These are phyloP conservation scores for Cariama cristata DNA, from an alignment of 2,113 vertebrate genomes.

Conservation along the genomic window DNA sequence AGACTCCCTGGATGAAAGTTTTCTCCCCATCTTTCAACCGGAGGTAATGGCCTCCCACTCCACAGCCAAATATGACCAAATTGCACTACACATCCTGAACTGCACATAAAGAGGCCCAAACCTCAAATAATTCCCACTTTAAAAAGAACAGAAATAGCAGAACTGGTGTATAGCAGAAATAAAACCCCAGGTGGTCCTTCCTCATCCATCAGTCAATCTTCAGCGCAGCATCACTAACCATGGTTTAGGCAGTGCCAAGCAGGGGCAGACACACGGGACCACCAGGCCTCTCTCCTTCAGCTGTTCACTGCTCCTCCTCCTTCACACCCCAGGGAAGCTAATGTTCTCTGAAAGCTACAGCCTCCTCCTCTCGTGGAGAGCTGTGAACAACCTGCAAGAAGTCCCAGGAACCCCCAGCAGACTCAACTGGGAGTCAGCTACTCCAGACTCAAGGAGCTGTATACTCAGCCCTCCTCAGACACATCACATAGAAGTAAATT, in stretches of 20 bases:
- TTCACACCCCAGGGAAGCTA: not conserved
- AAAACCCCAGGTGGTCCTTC: not conserved
- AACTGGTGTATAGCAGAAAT: not conserved
- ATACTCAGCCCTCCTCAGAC: not conserved
- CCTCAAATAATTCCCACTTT: not conserved
- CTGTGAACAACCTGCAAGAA: not conserved
- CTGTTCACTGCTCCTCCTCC: not conserved
- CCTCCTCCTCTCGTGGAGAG: not conserved
- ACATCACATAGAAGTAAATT: accelerated
- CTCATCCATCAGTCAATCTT: too few species aligned
- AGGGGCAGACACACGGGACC: not conserved
- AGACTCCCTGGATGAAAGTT: not conserved
- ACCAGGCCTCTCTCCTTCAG: not conserved
- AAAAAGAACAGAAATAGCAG: not conserved
- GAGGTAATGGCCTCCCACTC: not conserved
- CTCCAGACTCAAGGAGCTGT: not conserved
- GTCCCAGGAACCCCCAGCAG: not conserved
- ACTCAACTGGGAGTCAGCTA: not conserved
- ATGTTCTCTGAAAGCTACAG: not conserved
- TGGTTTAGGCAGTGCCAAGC: not conserved
- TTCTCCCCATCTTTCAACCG: not conserved
- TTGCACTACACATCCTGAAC: not conserved
- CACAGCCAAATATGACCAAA: not conserved
- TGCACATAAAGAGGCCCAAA: not conserved
- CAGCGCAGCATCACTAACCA: accelerated